Evolutionary conservation across 2,797 vertebrate genomes (phyloP).

Genomic region (Sebastes nivosus): DNA sequence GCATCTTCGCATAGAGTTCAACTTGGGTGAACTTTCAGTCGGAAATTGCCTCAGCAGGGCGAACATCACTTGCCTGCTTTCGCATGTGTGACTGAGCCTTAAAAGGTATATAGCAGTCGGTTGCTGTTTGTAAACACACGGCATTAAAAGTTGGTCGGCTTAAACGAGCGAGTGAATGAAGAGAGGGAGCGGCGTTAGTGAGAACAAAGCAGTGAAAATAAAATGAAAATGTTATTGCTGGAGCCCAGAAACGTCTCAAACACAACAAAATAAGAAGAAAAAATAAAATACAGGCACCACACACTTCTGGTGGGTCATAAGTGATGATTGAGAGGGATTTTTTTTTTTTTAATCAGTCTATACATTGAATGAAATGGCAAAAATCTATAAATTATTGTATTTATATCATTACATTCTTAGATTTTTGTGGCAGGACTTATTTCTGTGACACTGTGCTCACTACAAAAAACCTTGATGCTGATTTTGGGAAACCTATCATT

Average conservation of each 20-base stretch:
- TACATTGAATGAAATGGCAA: neutral
- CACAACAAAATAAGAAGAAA: neutral
- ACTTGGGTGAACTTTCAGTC: too few relatives aligned
- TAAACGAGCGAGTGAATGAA: neutral
- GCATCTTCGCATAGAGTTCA: too few relatives aligned
- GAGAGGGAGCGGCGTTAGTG: neutral
- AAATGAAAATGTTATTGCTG: too few relatives aligned
- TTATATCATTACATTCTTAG: neutral
- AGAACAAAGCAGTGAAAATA: too few relatives aligned
- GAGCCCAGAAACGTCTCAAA: too few relatives aligned
- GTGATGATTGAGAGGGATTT: neutral
- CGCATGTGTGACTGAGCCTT: too few relatives aligned
- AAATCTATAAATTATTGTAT: neutral
- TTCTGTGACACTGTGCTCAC: neutral
- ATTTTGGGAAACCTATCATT: neutral
- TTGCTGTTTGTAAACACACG: too few relatives aligned
- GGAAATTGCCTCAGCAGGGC: too few relatives aligned
- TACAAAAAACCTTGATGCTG: neutral
- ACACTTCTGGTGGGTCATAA: too few relatives aligned
- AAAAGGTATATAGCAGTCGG: too few relatives aligned
- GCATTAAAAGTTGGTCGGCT: too few relatives aligned
- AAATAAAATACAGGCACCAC: neutral
- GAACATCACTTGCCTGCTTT: too few relatives aligned
- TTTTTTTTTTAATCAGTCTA: neutral
- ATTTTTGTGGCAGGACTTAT: conserved; percentile 19